Evolutionary conservation across 2,113 vertebrate species (phyloP).

Genomic region (Podilymbus podiceps): DNA sequence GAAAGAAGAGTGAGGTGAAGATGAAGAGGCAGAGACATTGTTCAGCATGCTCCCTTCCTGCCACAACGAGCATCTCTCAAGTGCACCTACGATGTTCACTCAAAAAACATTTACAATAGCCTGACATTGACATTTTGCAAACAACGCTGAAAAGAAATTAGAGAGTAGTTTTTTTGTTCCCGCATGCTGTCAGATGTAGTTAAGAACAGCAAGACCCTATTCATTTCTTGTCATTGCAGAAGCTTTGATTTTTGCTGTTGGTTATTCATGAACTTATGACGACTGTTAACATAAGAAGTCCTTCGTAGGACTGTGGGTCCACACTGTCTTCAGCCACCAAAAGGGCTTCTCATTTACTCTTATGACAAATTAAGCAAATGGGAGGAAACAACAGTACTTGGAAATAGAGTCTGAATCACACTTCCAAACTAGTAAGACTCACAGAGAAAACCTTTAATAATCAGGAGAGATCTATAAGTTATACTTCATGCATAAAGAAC

Average conservation of each 20-base stretch:
- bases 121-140: background rate
- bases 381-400: background rate
- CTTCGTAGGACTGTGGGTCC: background rate
- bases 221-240: background rate
- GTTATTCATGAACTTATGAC: background rate
- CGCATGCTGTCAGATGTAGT: background rate
- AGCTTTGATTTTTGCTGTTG: background rate
- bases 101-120: background rate
- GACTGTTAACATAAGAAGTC: background rate
- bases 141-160: background rate
- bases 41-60: background rate
- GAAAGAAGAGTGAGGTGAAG: background rate
- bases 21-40: background rate
- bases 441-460: background rate
- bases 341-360: background rate
- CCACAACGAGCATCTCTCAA: rapidly evolving
- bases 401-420: background rate
- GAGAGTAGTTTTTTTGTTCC: background rate
- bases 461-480: background rate
- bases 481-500: background rate
- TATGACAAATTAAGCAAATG: background rate
- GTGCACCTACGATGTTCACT: background rate
- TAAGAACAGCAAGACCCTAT: background rate
- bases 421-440: background rate
- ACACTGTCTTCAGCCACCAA: background rate